These are phyloP conservation scores for Chymomyza procnemis DNA, from an alignment of 2,888 invertebrate species.

Conservation along the genomic window DNA sequence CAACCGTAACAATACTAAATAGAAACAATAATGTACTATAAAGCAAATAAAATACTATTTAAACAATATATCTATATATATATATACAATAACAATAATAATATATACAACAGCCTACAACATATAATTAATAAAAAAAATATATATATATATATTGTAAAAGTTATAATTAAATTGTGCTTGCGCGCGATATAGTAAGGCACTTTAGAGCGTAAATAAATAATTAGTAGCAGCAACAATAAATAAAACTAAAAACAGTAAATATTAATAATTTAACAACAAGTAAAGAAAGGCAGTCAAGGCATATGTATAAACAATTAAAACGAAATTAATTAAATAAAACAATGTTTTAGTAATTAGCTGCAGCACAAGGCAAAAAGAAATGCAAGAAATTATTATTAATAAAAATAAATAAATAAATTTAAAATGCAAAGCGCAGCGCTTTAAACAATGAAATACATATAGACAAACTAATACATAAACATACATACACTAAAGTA, in stretches of 20 bases:
- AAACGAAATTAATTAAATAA: constrained; percentile 1
- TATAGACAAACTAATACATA: constrained; percentile 3
- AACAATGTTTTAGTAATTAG: neutral
- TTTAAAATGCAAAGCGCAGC: constrained; percentile 2
- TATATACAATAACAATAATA: constrained; percentile 35
- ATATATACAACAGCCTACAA: constrained; percentile 12
- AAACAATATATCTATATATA: constrained; percentile 48
- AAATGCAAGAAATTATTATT: neutral
- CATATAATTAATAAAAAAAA: neutral
- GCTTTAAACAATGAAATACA: constrained; percentile 11
- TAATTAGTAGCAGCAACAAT: neutral
- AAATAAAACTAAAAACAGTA: constrained; percentile 12
- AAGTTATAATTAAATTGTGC: constrained; percentile 60
- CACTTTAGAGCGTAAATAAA: constrained; percentile 23
- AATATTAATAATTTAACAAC: constrained; percentile 22
- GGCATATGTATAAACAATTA: constrained; percentile 5
- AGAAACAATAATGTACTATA: constrained; percentile 73
- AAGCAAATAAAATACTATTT: constrained; percentile 51
- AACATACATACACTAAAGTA: neutral
- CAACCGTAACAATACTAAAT: constrained; percentile 70
- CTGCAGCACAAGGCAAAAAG: neutral
- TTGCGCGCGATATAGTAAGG: constrained; percentile 44
- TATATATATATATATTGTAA: constrained; percentile 58
- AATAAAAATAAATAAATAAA: constrained; percentile 6
- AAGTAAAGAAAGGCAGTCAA: constrained; percentile 26